These are phyloP conservation scores for Caerostris extrusa DNA, from an alignment of 1,140 invertebrate genomes.

Conservation along the genomic window DNA sequence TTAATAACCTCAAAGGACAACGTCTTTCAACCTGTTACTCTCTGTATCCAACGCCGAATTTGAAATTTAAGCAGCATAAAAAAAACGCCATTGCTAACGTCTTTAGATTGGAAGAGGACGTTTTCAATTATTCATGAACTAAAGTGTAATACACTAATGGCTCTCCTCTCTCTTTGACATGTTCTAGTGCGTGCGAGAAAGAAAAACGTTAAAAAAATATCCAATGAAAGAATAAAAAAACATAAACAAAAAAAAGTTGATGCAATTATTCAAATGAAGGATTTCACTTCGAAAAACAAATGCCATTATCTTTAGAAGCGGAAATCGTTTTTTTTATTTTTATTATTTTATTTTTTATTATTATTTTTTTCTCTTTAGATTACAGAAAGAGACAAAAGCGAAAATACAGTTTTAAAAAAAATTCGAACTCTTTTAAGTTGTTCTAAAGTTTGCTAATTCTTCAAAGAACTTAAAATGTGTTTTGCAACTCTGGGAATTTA, in stretches of 20 bases:
- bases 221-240: background rate
- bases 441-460: background rate
- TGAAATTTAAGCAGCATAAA: background rate
- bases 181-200: background rate
- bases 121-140: constrained; percentile 28
- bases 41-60: background rate
- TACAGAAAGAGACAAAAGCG: background rate
- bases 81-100: background rate
- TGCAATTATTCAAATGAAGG: constrained; percentile 20
- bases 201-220: background rate
- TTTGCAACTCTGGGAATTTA: background rate
- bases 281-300: constrained; percentile 31
- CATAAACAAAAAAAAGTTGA: constrained; percentile 1
- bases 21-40: background rate
- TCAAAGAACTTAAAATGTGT: background rate
- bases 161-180: background rate
- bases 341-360: background rate
- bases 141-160: constrained; percentile 21
- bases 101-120: background rate
- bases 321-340: background rate
- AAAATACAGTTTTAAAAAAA: background rate
- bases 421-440: background rate
- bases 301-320: constrained; percentile 26
- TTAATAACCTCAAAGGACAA: constrained; percentile 16
- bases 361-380: background rate